Conservation (phyloP, 2,113 vertebrate genomes). For the Passer domesticus region DNA sequence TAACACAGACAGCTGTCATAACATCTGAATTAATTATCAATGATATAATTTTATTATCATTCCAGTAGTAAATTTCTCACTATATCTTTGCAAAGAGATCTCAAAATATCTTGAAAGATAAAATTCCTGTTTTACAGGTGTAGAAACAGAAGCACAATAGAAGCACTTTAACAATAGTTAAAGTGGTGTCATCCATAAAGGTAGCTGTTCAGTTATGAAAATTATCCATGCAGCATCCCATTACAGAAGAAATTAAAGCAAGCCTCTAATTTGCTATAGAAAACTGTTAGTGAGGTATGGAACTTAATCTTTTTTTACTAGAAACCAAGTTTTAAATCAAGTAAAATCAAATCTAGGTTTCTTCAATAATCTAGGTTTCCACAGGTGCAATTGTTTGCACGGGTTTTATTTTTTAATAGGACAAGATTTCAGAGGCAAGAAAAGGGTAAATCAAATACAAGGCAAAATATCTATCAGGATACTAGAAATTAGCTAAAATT, state of each 20-base stretch:
- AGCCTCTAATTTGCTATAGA: not conserved
- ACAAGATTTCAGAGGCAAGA: not conserved
- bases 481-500: not conserved
- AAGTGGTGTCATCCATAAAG: not conserved
- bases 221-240: not conserved
- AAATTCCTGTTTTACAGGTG: not conserved
- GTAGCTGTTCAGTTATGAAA: not conserved
- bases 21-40: not conserved
- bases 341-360: not conserved
- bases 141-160: not conserved
- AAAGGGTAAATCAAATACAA: not conserved
- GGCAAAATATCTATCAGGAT: not conserved
- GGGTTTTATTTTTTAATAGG: not conserved
- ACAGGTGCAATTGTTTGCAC: not conserved
- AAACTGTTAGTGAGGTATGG: not conserved
- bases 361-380: not conserved
- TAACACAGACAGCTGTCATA: not conserved
- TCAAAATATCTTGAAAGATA: not conserved
- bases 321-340: not conserved
- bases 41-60: not conserved
- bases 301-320: not conserved
- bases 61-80: not conserved
- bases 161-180: not conserved
- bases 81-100: not conserved
- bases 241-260: not conserved